Base-by-base conservation (phyloP, 2,888 invertebrate species). In the Mellilla xanthometata region DNA sequence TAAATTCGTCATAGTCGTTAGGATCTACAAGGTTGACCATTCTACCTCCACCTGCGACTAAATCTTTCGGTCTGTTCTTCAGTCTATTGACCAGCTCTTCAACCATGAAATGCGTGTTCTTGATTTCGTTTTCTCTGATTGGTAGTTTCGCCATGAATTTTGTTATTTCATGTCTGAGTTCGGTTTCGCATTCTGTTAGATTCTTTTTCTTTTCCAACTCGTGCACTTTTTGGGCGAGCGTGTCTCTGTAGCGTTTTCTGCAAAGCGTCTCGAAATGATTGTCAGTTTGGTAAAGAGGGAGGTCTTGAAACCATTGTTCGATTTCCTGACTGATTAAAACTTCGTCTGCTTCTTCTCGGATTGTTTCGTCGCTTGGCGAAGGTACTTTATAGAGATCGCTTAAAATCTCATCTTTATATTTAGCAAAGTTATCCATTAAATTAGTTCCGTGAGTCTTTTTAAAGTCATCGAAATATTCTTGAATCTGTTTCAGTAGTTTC, bases 251-350 rank as follows among this genome's bases (percentile, higher is more conserved):
- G 34, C 60, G 64, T 19, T 55, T 66, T 39, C 61, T 70, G 30
- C 68, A 61, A 12, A 70, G 35, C 12, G 56, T 52, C 12, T 68
- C 63, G n/a, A 42, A 22, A 2, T 46, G n/a, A 10, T 62, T 50
- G 11, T 65, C 41, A 15, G 62, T 58, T 47, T 54, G 40, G 9
- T 60, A 13, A 10, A 76, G 22, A 1, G 81, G 78, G 24, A 85
- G 53, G 36, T 78, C 75, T n/a, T 56, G 50, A 49, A 75, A 67
- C 85, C 85, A 86, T 15, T 76, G 65, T 12, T 79, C 77, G 2
- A 86, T 63, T 59, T 84, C 85, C 0, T 67, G 41, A 3, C 65
- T 68, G 10, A 85, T 41, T 10, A 78, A 45, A 34, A 84, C 75
- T 52, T 76, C 72, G 49, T 77, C 70, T 0, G 72, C 76, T 68